A percentile compares a stretch with the other conserved stretches of the same genome.
These are phyloP conservation scores for Proteles cristata DNA, from an alignment of 2,113 vertebrate species.

Conservation along the genomic window DNA sequence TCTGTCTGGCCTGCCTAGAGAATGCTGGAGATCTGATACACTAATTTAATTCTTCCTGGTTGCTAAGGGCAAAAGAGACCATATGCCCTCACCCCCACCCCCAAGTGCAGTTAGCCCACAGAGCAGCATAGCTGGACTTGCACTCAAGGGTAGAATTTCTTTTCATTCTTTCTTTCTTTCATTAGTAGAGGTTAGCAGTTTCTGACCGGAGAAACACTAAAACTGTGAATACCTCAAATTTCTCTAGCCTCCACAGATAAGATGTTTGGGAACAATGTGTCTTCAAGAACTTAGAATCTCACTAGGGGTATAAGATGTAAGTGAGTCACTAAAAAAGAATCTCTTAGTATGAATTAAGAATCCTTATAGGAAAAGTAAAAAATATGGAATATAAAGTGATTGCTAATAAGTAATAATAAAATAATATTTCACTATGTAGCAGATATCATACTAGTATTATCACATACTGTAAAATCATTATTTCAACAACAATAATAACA, in stretches of 20 bases:
- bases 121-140: background rate
- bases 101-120: background rate
- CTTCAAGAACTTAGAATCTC: background rate
- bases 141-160: background rate
- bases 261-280: background rate
- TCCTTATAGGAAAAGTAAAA: background rate
- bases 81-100: background rate
- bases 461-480: background rate
- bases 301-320: background rate
- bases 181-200: background rate
- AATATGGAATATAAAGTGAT: background rate
- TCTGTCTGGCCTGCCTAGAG: background rate
- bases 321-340: background rate
- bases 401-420: slow-evolving; percentile 2
- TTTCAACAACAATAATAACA: background rate
- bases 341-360: background rate
- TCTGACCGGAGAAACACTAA: background rate
- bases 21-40: background rate
- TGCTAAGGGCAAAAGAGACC: background rate
- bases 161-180: too few relatives aligned
- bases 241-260: background rate
- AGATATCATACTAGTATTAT: background rate
- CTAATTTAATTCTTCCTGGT: slow-evolving; percentile 16
- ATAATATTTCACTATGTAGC: background rate
- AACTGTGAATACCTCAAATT: slow-evolving; percentile 8